phyloP scores from a whole-genome alignment of 2,888 invertebrate genomes.

The Aleiodes leptofemur region DNA sequence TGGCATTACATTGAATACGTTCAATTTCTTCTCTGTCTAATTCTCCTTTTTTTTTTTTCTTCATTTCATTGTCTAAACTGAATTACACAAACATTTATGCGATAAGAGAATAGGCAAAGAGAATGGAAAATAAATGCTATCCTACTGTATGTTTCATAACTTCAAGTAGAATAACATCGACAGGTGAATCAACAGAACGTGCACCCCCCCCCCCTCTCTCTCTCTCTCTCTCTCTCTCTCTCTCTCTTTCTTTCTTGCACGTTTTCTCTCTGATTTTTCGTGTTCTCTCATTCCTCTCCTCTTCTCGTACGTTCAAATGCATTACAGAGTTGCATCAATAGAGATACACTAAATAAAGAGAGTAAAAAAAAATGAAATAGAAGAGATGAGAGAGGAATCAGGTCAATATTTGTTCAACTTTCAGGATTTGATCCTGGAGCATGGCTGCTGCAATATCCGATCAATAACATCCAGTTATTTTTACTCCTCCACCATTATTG shows the following conservation, averaged over 20 bases:
- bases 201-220: neutral
- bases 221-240: neutral
- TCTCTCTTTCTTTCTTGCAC: neutral
- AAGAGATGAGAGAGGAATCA: slow-evolving; percentile 17
- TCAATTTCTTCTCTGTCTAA: slow-evolving; percentile 13
- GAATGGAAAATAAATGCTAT: slow-evolving; percentile 2
- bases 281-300: slow-evolving; percentile 10
- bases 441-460: slow-evolving; percentile 12
- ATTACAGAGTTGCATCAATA: slow-evolving; percentile 7
- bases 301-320: slow-evolving; percentile 2
- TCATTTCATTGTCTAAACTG: neutral
- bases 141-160: slow-evolving; percentile 8
- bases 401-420: slow-evolving; percentile 29
- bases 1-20: slow-evolving; percentile 17
- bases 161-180: slow-evolving; percentile 28
- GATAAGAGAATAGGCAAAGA: neutral
- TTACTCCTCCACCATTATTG: neutral
- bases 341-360: slow-evolving; percentile 15
- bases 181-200: slow-evolving; percentile 31
- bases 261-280: neutral
- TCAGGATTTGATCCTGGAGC: slow-evolving; percentile 24
- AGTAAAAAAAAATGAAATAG: neutral
- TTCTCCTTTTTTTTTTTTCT: too few relatives aligned
- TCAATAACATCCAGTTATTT: slow-evolving; percentile 2
- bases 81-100: slow-evolving; percentile 2